A percentile compares a stretch with the other conserved stretches of the same genome.
Evolutionary conservation across 2,888 invertebrate species (phyloP).

Genomic region (Pristionchus japonicus): DNA sequence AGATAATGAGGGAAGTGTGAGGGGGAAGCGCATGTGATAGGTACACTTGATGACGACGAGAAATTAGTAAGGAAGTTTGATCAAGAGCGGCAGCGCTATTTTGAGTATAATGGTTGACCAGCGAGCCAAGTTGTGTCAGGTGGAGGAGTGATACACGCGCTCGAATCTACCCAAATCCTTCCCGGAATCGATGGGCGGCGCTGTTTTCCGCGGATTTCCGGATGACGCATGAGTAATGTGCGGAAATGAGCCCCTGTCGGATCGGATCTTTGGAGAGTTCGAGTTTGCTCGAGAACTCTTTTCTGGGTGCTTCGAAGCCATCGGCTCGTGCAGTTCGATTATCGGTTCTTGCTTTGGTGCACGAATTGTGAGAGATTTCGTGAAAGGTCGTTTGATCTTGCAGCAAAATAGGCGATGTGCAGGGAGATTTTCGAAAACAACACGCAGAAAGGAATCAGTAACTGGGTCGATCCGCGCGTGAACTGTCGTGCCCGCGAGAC

Average conservation of each 20-base stretch:
- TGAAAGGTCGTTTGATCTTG: neutral
- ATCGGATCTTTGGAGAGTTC: neutral
- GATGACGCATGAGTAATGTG: neutral
- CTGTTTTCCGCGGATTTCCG: neutral
- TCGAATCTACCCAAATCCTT: neutral
- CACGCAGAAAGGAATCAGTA: neutral
- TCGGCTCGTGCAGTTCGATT: neutral
- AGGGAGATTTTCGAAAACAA: neutral
- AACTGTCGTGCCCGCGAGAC: neutral
- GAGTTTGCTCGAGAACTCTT: neutral
- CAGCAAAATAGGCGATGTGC: neutral
- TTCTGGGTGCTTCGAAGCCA: neutral
- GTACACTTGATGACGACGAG: neutral
- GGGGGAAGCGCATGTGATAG: neutral
- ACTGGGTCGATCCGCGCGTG: neutral
- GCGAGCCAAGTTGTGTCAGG: neutral
- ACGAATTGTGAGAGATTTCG: neutral
- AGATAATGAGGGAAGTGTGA: constrained; percentile 23
- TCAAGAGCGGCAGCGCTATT: too few relatives aligned
- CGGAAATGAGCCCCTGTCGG: neutral
- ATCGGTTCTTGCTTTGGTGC: neutral
- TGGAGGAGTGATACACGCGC: neutral
- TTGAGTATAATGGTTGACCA: neutral
- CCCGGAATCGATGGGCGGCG: neutral
- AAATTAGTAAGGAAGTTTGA: neutral